Conservation (phyloP, 92 coral and sea anemone species). For the Epizoanthus scotinus region DNA sequence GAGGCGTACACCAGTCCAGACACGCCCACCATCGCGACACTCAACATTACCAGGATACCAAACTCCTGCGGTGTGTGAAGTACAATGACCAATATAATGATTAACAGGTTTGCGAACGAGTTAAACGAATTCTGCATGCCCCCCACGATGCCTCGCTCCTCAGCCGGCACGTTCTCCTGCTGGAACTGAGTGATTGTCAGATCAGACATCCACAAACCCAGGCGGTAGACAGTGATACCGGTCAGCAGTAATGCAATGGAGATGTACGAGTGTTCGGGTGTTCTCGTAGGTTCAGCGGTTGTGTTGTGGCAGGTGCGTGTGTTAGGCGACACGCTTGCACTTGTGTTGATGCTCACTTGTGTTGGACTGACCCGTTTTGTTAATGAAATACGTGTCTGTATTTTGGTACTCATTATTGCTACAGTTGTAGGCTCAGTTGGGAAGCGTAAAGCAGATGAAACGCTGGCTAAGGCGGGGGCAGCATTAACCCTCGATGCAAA, state of each 20-base stretch:
- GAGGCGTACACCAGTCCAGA: slow-evolving; percentile 80
- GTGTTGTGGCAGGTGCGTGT: slow-evolving; percentile 30
- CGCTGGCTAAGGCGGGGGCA: not conserved
- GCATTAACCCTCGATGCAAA: not conserved
- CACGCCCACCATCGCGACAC: slow-evolving; percentile 78
- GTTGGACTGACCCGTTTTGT: not conserved
- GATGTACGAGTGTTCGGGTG: slow-evolving; percentile 59
- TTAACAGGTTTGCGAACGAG: slow-evolving; percentile 66
- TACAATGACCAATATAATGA: slow-evolving; percentile 71
- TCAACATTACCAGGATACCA: slow-evolving; percentile 78
- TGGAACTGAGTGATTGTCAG: slow-evolving; percentile 81
- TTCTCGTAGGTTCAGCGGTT: slow-evolving; percentile 9
- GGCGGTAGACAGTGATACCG: slow-evolving; percentile 84
- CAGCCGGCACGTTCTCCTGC: slow-evolving; percentile 83
- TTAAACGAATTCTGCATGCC: slow-evolving; percentile 91
- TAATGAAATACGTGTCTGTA: too few species aligned
- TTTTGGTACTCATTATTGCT: not conserved
- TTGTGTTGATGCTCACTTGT: not conserved
- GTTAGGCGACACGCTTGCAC: not conserved
- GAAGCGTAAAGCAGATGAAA: not conserved
- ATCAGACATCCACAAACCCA: slow-evolving; percentile 95
- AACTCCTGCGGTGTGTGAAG: slow-evolving; percentile 85
- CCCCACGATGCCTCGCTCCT: slow-evolving; percentile 94
- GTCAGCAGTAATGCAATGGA: slow-evolving; percentile 83
- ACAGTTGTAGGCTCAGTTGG: not conserved